Evolutionary conservation across 1,140 invertebrate species (phyloP).

Genomic region (Apis laboriosa): DNA sequence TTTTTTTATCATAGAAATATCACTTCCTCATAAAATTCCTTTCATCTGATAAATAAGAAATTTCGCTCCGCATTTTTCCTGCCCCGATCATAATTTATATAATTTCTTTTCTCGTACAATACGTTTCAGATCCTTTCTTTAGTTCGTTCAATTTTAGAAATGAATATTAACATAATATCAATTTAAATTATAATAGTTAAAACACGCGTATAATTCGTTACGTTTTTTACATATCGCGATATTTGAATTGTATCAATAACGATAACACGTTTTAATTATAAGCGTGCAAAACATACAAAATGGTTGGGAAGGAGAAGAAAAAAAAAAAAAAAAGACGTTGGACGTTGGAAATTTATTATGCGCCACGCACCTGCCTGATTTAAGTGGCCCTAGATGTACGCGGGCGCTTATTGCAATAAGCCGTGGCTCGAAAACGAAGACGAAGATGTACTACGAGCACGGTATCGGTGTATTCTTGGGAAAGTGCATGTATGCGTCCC

Average conservation of each 20-base stretch:
- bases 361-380: conserved; percentile 58
- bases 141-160: too few species aligned
- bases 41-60: conserved; percentile 50
- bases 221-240: too few species aligned
- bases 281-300: too few species aligned
- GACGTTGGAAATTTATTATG: conserved; percentile 51
- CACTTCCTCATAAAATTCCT: conserved; percentile 43
- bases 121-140: neutral
- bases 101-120: neutral
- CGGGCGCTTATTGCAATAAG: conserved; percentile 48
- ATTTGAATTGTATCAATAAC: too few species aligned
- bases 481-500: conserved; percentile 35
- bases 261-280: too few species aligned
- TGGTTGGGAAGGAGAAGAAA: too few species aligned
- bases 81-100: conserved; percentile 25
- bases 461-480: neutral
- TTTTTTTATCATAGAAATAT: conserved; percentile 5
- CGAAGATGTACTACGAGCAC: conserved; percentile 8
- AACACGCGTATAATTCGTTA: too few species aligned
- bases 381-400: conserved; percentile 53
- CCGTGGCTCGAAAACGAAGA: conserved; percentile 2
- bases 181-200: too few species aligned
- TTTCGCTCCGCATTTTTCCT: conserved; percentile 35
- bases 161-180: too few species aligned
- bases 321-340: neutral